Evolutionary conservation across 2,113 vertebrate genomes (phyloP).

Genomic region (Chaetodon auriga): DNA sequence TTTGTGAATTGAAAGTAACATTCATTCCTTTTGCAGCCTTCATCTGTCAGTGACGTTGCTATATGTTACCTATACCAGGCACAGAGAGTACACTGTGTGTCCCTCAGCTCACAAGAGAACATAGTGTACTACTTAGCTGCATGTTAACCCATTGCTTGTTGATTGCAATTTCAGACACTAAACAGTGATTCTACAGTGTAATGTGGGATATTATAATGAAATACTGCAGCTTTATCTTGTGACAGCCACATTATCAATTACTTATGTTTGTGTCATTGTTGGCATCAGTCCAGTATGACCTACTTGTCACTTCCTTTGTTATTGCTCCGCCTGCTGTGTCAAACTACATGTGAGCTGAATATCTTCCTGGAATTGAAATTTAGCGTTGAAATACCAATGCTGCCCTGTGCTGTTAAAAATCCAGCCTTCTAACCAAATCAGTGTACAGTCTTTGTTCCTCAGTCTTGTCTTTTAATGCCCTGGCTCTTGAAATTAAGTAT

Average conservation of each 20-base stretch:
- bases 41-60: background rate
- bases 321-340: background rate
- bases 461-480: conserved; percentile 33
- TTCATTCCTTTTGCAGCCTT: background rate
- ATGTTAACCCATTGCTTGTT: conserved; percentile 23
- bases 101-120: conserved; percentile 61
- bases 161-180: background rate
- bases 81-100: conserved; percentile 46
- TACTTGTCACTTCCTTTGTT: conserved; percentile 43
- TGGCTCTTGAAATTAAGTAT: conserved; percentile 49
- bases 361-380: background rate
- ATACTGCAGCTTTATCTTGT: background rate
- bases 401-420: background rate
- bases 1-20: background rate
- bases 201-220: background rate
- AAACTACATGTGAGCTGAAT: background rate
- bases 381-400: background rate
- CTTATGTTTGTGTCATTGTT: background rate
- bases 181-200: background rate
- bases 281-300: conserved; percentile 37
- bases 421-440: background rate
- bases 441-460: background rate
- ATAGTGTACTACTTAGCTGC: conserved; percentile 70
- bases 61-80: conserved; percentile 30
- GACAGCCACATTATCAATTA: background rate